Conservation (phyloP, 2,797 vertebrate genomes). For the Mus spretus region DNA sequence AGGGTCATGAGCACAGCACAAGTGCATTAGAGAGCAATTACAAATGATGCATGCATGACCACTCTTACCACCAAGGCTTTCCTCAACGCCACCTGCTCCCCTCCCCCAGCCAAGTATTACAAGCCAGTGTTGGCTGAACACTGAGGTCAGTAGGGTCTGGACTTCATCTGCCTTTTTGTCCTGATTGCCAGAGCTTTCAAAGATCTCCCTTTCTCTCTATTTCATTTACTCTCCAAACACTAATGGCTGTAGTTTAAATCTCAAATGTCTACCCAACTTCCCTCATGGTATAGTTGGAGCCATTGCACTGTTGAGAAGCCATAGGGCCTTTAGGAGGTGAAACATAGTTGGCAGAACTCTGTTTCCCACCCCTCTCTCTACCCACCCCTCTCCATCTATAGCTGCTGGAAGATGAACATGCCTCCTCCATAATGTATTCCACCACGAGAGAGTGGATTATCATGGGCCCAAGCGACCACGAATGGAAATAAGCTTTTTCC, state of each 20-base stretch:
- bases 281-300: background rate
- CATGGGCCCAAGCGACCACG: background rate
- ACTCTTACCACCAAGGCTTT: background rate
- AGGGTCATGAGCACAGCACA: background rate
- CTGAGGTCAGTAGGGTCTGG: background rate
- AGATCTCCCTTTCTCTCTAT: background rate
- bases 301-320: background rate
- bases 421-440: background rate
- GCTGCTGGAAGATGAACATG: background rate
- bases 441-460: background rate
- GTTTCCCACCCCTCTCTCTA: background rate
- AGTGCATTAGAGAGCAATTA: background rate
- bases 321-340: background rate
- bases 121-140: background rate
- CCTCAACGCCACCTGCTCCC: background rate
- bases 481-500: background rate
- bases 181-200: background rate
- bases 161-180: background rate
- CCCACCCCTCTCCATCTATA: background rate
- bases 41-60: background rate
- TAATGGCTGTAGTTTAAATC: background rate
- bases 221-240: background rate
- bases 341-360: background rate
- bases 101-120: background rate
- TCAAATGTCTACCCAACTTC: background rate